A percentile compares a stretch with the other conserved stretches of the same genome.
Conservation (phyloP, 2,113 vertebrate species). For the Hippocampus mohnikei region DNA sequence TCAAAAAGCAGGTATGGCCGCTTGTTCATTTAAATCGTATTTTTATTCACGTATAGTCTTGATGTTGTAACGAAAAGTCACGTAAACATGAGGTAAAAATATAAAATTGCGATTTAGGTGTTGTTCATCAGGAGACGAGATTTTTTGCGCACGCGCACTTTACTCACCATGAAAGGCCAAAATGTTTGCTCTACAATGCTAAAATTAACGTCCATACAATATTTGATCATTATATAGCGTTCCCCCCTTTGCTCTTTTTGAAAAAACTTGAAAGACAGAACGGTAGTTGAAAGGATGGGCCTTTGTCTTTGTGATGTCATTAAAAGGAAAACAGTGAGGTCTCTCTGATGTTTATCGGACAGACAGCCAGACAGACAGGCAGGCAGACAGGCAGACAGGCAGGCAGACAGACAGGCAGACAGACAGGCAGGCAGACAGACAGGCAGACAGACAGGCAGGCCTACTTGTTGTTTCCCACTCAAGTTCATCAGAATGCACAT, state of each 20-base stretch:
- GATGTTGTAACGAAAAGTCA: background rate
- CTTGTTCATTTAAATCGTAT: background rate
- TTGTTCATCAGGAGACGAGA: background rate
- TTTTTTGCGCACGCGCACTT: background rate
- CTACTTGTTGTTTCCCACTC: background rate
- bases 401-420: too few species aligned
- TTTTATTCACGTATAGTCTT: background rate
- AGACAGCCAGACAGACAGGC: background rate
- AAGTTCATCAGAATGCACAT: background rate
- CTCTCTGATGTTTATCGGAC: background rate
- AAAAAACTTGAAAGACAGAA: background rate
- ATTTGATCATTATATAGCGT: background rate
- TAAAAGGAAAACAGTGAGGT: background rate
- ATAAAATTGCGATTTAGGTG: background rate
- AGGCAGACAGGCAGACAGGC: too few species aligned
- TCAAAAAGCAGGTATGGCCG: slow-evolving; percentile 47
- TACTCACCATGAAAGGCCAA: background rate
- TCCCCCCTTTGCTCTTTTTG: too few species aligned
- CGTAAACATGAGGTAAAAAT: background rate
- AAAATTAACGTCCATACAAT: background rate
- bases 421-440: too few species aligned
- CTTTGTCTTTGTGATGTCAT: background rate
- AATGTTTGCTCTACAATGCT: background rate
- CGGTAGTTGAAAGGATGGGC: background rate
- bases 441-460: too few species aligned